Evolutionary conservation across 1,140 invertebrate species (phyloP).

Genomic region (Cotesia typhae): DNA sequence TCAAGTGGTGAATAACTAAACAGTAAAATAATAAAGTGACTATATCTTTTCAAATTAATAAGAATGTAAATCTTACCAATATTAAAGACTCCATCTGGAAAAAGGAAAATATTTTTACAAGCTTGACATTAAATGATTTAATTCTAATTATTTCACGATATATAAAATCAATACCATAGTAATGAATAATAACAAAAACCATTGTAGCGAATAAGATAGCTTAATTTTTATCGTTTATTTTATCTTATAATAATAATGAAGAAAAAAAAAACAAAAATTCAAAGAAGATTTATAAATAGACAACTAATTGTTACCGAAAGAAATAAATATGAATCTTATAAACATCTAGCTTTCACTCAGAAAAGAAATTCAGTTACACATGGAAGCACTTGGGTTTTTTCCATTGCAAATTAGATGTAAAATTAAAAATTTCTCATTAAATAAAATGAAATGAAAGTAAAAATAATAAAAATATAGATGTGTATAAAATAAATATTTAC

Average conservation of each 20-base stretch:
- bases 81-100: constrained; percentile 63
- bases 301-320: constrained; percentile 4
- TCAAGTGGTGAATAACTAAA: not conserved
- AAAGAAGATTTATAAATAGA: not conserved
- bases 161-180: too few relatives aligned
- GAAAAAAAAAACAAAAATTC: too few relatives aligned
- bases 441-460: constrained; percentile 20
- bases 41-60: not conserved
- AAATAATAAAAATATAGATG: constrained; percentile 14
- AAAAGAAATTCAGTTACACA: constrained; percentile 62
- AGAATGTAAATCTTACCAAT: constrained; percentile 55
- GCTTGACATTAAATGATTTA: constrained; percentile 22
- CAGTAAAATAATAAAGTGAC: not conserved
- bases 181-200: not conserved
- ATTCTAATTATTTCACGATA: constrained; percentile 18
- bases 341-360: constrained; percentile 57
- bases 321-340: constrained; percentile 8
- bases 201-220: not conserved
- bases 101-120: constrained; percentile 38
- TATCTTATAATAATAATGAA: not conserved
- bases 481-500: constrained; percentile 50
- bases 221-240: constrained; percentile 11
- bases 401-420: constrained; percentile 32
- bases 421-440: constrained; percentile 30
- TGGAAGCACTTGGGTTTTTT: constrained; percentile 53